A percentile compares a stretch with the other conserved stretches of the same genome.
Conservation (phyloP, 2,888 invertebrate species). For the Tolmerus cingulatus region DNA sequence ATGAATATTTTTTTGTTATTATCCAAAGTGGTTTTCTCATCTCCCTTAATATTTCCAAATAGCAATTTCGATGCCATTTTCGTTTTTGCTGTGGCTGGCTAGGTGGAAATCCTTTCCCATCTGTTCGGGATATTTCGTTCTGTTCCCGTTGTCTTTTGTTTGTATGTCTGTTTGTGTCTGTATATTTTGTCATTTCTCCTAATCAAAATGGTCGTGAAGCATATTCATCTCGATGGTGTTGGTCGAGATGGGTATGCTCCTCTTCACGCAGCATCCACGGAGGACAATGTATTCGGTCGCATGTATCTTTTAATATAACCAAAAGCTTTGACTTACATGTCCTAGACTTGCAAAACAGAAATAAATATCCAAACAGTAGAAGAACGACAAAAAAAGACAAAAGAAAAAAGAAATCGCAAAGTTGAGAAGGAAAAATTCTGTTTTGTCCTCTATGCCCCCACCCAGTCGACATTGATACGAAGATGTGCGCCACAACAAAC, state of each 20-base stretch:
- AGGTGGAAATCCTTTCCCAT: slow-evolving; percentile 18
- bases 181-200: slow-evolving; percentile 34
- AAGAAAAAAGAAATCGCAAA: slow-evolving; percentile 10
- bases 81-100: slow-evolving; percentile 33
- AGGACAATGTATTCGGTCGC: slow-evolving; percentile 1
- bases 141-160: neutral
- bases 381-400: neutral
- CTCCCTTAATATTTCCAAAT: slow-evolving; percentile 43
- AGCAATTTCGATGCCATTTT: slow-evolving; percentile 44
- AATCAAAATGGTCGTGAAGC: slow-evolving; percentile 38
- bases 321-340: slow-evolving; percentile 36
- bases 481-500: slow-evolving; percentile 11
- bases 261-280: slow-evolving; percentile 13
- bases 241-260: neutral
- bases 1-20: slow-evolving; percentile 48
- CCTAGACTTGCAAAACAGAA: neutral
- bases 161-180: neutral
- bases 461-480: slow-evolving; percentile 29
- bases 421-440: neutral
- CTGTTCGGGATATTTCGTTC: neutral
- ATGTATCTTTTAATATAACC: slow-evolving; percentile 26
- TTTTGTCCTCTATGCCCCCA: slow-evolving; percentile 17
- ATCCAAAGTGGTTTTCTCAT: slow-evolving; percentile 49
- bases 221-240: slow-evolving; percentile 8
- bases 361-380: neutral